Percentiles rank a stretch among this genome's conserved stretches.
phyloP scores from a whole-genome alignment of 2,888 invertebrate species.

The Ditula angustiorana region DNA sequence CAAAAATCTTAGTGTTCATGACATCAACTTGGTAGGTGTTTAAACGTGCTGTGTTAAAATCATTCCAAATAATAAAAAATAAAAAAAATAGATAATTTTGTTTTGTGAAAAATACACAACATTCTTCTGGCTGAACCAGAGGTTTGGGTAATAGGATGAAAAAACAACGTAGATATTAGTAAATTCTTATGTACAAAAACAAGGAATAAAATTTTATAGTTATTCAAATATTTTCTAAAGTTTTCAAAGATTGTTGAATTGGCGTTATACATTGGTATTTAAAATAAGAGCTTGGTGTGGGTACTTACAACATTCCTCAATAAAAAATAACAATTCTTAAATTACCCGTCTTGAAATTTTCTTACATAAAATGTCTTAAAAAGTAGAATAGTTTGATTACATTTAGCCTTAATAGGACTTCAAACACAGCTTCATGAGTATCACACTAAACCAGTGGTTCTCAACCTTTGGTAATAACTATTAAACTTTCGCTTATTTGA shows the following conservation, averaged over 20 bases:
- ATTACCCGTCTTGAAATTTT: background rate
- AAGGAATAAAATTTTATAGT: background rate
- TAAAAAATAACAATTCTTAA: no score
- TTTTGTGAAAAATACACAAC: no score
- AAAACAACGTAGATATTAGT: no score
- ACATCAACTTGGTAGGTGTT: background rate
- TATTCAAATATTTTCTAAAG: background rate
- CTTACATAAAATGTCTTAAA: constrained; percentile 16
- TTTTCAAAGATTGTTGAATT: no score
- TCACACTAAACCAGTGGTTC: constrained; percentile 21
- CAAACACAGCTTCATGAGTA: constrained; percentile 23
- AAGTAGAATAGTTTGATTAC: constrained; percentile 18
- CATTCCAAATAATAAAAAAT: background rate
- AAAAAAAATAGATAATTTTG: no score
- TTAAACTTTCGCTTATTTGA: no score
- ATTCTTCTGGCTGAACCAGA: no score
- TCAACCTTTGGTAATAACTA: background rate
- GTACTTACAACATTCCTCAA: background rate
- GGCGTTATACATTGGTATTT: no score
- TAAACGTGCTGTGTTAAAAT: background rate
- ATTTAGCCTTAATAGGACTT: constrained; percentile 31
- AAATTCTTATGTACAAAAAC: background rate
- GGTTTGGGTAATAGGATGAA: no score
- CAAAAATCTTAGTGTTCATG: no score
- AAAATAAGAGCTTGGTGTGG: no score